phyloP scores from a whole-genome alignment of 2,888 invertebrate genomes.

The Piscicola geometra region DNA sequence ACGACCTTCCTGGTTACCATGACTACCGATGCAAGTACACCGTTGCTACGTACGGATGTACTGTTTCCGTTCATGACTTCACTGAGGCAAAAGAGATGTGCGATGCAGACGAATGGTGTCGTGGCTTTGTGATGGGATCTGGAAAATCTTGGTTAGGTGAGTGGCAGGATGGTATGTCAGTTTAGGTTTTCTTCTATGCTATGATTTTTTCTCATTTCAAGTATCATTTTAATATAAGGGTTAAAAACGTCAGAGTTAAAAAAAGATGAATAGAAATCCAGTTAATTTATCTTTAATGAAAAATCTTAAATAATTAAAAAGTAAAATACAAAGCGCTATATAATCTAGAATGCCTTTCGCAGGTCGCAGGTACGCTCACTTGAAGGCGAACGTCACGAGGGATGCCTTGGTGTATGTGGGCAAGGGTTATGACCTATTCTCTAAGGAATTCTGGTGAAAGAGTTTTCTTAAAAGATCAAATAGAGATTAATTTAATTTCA shows the following conservation, averaged over 20 bases:
- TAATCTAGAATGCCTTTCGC: too few species aligned
- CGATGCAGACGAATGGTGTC: slow-evolving; percentile 50
- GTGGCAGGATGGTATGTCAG: background rate
- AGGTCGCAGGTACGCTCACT: slow-evolving; percentile 51
- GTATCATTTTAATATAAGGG: too few species aligned
- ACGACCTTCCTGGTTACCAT: slow-evolving; percentile 51
- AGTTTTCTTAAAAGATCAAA: too few species aligned
- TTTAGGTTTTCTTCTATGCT: background rate
- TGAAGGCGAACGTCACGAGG: slow-evolving; percentile 47
- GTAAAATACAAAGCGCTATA: too few species aligned
- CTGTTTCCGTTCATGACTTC: slow-evolving; percentile 53
- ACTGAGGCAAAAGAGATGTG: slow-evolving; percentile 54
- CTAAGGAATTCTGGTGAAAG: too few species aligned
- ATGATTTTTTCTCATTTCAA: too few species aligned
- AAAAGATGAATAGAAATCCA: too few species aligned
- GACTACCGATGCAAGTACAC: slow-evolving; percentile 55
- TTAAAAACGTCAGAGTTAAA: too few species aligned
- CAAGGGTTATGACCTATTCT: background rate
- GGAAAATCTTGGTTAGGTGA: slow-evolving; percentile 53
- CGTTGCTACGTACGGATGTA: slow-evolving; percentile 51
- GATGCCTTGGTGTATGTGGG: background rate
- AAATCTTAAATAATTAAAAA: too few species aligned
- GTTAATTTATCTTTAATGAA: too few species aligned
- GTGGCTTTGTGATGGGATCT: slow-evolving; percentile 51
- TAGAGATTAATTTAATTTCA: too few species aligned